Conservation (phyloP, 2,113 vertebrate genomes). For the Rostratula benghalensis region DNA sequence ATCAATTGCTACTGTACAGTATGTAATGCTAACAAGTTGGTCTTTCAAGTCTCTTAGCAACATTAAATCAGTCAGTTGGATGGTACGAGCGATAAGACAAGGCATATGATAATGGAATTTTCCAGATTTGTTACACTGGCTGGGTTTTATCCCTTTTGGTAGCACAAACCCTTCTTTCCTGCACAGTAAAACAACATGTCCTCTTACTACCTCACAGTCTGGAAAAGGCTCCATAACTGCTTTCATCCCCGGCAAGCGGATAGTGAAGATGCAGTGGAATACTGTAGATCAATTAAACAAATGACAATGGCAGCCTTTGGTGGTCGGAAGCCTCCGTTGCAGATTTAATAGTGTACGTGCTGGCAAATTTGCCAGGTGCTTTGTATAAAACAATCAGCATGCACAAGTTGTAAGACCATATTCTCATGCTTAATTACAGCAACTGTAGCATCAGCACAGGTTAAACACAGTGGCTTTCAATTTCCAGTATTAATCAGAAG, state of each 20-base stretch:
- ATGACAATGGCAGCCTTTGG: background rate
- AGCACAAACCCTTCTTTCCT: background rate
- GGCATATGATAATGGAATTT: conserved; percentile 30
- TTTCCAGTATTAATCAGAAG: conserved; percentile 46
- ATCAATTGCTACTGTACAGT: background rate
- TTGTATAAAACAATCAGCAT: conserved; percentile 11
- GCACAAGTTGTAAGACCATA: conserved; percentile 29
- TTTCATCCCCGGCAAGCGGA: background rate
- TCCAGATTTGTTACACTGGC: background rate
- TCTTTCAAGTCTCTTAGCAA: conserved; percentile 33
- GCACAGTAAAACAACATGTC: fast-evolving
- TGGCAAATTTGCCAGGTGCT: conserved; percentile 1
- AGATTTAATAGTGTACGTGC: background rate
- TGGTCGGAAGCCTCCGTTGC: background rate
- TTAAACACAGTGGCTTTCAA: conserved; percentile 33
- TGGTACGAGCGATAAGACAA: background rate
- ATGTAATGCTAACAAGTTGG: background rate
- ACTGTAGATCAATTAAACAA: background rate
- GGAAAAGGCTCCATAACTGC: background rate
- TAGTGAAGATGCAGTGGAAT: background rate
- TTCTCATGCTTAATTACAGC: conserved; percentile 37
- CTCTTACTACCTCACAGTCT: background rate
- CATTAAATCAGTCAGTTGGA: conserved; percentile 26
- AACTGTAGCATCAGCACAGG: background rate
- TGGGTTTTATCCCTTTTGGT: background rate